Evolutionary conservation across 2,888 invertebrate genomes (phyloP).

Genomic region (Leucophora obtusa): DNA sequence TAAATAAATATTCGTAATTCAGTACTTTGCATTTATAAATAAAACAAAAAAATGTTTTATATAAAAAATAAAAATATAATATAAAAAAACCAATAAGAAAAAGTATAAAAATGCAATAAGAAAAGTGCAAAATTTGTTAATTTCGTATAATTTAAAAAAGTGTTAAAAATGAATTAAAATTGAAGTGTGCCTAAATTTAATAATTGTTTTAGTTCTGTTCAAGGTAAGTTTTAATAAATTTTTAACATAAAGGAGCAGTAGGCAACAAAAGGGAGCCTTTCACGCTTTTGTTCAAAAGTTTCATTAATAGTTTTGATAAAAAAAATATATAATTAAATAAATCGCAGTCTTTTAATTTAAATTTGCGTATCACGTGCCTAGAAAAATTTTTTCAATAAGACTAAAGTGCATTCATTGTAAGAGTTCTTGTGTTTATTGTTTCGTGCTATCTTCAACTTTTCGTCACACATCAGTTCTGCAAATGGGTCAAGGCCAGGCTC

Average conservation of each 20-base stretch:
- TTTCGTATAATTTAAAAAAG: not conserved
- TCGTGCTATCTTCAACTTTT: not conserved
- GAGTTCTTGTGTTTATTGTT: slow-evolving; percentile 1
- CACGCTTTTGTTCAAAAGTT: no score
- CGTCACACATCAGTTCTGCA: slow-evolving; percentile 12
- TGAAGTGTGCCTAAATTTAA: not conserved
- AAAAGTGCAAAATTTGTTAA: not conserved
- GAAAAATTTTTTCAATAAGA: not conserved
- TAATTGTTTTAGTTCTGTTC: not conserved
- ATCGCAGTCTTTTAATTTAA: not conserved
- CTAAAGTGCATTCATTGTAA: not conserved
- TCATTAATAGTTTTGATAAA: no score
- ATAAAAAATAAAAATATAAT: not conserved
- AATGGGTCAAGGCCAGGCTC: slow-evolving; percentile 53
- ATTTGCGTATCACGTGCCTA: not conserved
- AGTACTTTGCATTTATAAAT: not conserved
- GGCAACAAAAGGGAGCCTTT: not conserved
- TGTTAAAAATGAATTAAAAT: no score
- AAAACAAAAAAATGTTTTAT: not conserved
- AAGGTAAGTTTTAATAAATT: not conserved
- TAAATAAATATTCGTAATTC: no score
- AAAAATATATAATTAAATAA: not conserved
- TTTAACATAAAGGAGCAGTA: not conserved
- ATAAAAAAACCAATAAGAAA: not conserved
- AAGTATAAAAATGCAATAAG: not conserved